phyloP scores from a whole-genome alignment of 2,113 vertebrate species.

The Lonchura striata region DNA sequence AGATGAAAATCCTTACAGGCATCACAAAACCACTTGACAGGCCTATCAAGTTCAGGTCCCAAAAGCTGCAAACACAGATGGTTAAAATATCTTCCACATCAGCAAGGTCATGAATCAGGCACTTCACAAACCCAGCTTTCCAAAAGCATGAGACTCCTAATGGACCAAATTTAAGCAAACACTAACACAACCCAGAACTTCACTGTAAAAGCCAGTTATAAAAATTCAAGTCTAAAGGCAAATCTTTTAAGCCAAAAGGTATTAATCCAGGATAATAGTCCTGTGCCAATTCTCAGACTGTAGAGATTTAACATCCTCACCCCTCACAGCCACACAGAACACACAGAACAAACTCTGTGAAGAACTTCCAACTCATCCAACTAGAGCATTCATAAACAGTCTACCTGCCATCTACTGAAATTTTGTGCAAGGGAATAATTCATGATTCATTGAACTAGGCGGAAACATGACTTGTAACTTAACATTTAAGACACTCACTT shows the following conservation, averaged over 20 bases:
- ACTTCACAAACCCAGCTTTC: neutral
- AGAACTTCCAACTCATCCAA: neutral
- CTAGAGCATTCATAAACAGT: neutral
- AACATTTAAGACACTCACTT: neutral
- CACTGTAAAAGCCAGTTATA: neutral
- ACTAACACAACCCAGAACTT: neutral
- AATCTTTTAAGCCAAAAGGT: neutral
- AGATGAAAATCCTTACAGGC: neutral
- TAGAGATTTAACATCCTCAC: neutral
- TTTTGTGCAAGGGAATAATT: neutral
- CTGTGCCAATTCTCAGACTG: neutral
- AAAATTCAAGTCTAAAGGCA: neutral
- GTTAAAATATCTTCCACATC: neutral
- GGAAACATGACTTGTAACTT: neutral
- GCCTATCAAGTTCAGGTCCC: neutral
- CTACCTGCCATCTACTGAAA: neutral
- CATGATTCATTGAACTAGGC: neutral
- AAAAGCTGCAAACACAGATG: neutral
- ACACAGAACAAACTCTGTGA: accelerated
- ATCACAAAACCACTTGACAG: neutral
- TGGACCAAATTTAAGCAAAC: neutral
- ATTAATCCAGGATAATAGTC: neutral
- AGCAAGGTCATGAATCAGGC: neutral
- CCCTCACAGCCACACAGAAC: neutral
- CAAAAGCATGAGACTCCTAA: neutral